Evolutionary conservation across 2,797 vertebrate species (phyloP), one percentile per base, ranked within the genome.

Genomic region (Sternarchorhynchus goeldii): DNA sequence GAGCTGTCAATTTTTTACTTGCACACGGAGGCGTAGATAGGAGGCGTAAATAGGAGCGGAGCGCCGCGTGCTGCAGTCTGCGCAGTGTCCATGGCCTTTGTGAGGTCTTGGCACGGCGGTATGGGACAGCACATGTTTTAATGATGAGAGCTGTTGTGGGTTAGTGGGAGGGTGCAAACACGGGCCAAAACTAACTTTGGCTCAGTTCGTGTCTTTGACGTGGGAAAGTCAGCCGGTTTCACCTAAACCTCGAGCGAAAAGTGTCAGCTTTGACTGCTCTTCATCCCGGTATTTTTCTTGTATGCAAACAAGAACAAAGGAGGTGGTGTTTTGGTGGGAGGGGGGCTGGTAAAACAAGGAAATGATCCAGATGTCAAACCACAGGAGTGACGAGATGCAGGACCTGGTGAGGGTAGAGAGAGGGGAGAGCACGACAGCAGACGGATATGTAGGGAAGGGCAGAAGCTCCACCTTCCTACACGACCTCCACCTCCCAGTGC

Each of bases 401-500:
- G 32, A 34, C 25, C 25, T 60, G 60, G 63, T 16, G 69, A 31
- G 66, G 21, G 69, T 29, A 17, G 32, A 41, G 57, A 64, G 45
- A 36, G 29, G 39, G 29, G 55, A 78, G 76, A 70, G 20, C 34
- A 59, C 75, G 82, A 79, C 66, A 67, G 29, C 76, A 77, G 78
- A 78, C 58, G 14, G 50, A 12, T 17, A 34, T 20, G 66, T 41
- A 25, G 56, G 36, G 32, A 75, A 71, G 58, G 58, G 59, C 59
- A 45, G 50, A 64, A 21, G 77, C 78, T 78, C 55, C 65, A 57
- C 81, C 76, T 66, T 68, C 45, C 74, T 67, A 64, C 50, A 50
- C 17, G 80, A 85, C 80, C 73, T 70, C 60, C 75, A 63, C 78
- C 86, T 90, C 81, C 71, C 74, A 67, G 63, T 67, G 62, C 69